Conservation (phyloP, 2,888 invertebrate species). For the Resseliella maxima region DNA sequence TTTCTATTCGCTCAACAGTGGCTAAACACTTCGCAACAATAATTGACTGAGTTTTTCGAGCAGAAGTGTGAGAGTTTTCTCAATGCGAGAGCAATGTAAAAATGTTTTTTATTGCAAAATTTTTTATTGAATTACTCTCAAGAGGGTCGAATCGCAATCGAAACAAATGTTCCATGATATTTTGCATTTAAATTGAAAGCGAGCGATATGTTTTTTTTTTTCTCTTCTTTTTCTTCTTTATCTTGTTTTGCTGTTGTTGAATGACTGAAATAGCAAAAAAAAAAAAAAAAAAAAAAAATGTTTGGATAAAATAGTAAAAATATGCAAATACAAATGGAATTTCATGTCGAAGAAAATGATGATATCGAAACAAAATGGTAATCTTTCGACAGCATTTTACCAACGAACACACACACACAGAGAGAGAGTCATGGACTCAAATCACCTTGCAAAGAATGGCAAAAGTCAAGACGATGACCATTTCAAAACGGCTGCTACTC, state of each 20-base stretch:
- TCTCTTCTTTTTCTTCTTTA: too few species aligned
- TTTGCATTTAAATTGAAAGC: constrained; percentile 43
- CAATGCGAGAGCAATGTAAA: not conserved
- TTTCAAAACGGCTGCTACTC: constrained; percentile 23
- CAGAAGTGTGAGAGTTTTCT: not conserved
- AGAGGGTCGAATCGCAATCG: constrained; percentile 37
- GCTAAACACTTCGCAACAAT: not conserved
- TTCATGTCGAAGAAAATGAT: not conserved
- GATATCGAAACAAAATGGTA: constrained; percentile 29
- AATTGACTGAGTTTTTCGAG: not conserved
- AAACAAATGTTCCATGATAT: constrained; percentile 48
- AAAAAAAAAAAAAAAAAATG: too few species aligned
- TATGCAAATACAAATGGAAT: constrained; percentile 39
- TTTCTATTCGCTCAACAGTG: not conserved
- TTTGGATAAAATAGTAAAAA: constrained; percentile 16
- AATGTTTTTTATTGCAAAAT: constrained; percentile 1
- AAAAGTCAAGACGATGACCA: constrained; percentile 19
- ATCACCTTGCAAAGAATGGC: not conserved
- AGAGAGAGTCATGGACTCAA: not conserved
- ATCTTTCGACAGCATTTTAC: not conserved
- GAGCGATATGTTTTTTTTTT: not conserved
- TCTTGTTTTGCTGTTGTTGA: not conserved
- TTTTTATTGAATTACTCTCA: constrained; percentile 50
- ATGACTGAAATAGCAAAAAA: too few species aligned
- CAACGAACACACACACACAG: too few species aligned